Evolutionary conservation across 2,113 vertebrate species (phyloP).

Genomic region (Morone saxatilis): DNA sequence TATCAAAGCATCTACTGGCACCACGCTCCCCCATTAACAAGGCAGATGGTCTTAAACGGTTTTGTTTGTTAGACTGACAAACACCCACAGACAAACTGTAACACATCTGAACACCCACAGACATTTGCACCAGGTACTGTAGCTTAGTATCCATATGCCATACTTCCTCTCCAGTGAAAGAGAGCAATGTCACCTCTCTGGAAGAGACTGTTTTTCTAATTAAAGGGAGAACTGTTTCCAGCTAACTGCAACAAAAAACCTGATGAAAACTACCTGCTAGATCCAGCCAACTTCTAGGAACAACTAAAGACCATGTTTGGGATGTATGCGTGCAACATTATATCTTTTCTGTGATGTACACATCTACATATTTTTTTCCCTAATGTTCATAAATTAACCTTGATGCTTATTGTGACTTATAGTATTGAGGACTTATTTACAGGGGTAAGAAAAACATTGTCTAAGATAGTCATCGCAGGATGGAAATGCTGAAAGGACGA

Average conservation of each 20-base stretch:
- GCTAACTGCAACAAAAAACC: constrained; percentile 9
- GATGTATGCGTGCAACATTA: not conserved
- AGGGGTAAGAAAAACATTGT: not conserved
- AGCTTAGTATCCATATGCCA: constrained; percentile 50
- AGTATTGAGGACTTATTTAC: too few species aligned
- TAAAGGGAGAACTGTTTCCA: constrained; percentile 41
- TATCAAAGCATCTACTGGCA: constrained; percentile 69
- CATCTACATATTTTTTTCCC: not conserved
- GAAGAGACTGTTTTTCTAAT: constrained; percentile 41
- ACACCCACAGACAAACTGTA: constrained; percentile 66
- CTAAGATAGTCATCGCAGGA: not conserved
- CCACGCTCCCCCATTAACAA: constrained; percentile 61
- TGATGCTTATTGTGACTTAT: not conserved
- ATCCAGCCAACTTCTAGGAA: not conserved
- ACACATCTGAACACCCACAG: constrained; percentile 55
- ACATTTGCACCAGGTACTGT: constrained; percentile 55
- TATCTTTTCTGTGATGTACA: not conserved
- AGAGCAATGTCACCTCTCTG: constrained; percentile 30
- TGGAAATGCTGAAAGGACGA: not conserved
- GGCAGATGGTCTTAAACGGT: constrained; percentile 71
- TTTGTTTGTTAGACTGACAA: constrained; percentile 69
- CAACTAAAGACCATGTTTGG: not conserved
- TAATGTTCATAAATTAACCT: not conserved
- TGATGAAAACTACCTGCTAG: constrained; percentile 11
- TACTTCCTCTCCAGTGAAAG: constrained; percentile 28